A percentile compares a stretch with the other conserved stretches of the same genome.
Conservation (phyloP, 2,888 invertebrate genomes). For the Catocala nupta region DNA sequence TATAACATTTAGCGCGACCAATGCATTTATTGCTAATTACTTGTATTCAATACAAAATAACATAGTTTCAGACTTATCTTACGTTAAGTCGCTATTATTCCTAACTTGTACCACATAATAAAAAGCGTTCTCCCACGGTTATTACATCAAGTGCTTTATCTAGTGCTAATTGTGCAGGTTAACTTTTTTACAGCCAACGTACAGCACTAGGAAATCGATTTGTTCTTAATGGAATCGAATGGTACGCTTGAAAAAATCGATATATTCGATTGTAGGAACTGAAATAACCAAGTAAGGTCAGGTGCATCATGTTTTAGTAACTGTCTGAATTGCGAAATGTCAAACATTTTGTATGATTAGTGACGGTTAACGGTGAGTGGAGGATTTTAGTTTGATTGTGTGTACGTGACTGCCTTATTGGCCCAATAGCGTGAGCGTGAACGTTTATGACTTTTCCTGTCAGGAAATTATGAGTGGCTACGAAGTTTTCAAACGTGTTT, state of each 20-base stretch:
- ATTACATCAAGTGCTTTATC: conserved; percentile 80
- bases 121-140: conserved; percentile 79
- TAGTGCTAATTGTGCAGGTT: conserved; percentile 78
- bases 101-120: conserved; percentile 52
- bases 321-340: conserved; percentile 37
- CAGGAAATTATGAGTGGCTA: too few relatives aligned
- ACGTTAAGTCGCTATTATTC: conserved; percentile 41
- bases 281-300: conserved; percentile 54
- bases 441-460: too few relatives aligned
- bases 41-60: too few relatives aligned
- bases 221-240: conserved; percentile 64
- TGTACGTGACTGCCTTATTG: conserved; percentile 5
- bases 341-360: conserved; percentile 44
- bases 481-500: too few relatives aligned
- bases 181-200: conserved; percentile 68
- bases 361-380: conserved; percentile 34
- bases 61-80: background rate
- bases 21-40: too few relatives aligned
- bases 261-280: conserved; percentile 51
- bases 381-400: conserved; percentile 34
- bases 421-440: too few relatives aligned
- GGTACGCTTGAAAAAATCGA: conserved; percentile 21
- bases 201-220: conserved; percentile 77
- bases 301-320: conserved; percentile 56
- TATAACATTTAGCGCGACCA: too few relatives aligned